Conservation (phyloP, 2,888 invertebrate species). For the Cerastis leucographa region DNA sequence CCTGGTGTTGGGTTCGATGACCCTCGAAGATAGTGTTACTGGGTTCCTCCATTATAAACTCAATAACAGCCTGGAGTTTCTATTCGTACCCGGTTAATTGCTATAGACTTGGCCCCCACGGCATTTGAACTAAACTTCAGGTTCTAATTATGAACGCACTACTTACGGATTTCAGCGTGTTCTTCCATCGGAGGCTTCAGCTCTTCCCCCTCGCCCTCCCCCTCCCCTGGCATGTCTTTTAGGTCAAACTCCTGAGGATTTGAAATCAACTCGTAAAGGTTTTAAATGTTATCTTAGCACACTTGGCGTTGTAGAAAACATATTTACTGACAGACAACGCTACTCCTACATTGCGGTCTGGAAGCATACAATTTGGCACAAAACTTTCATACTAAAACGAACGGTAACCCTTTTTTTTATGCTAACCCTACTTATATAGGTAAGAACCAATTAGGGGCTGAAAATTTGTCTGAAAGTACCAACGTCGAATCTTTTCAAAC, state of each 20-base stretch:
- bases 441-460: not conserved
- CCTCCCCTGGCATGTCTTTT: slow-evolving; percentile 87
- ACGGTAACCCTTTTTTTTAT: not conserved
- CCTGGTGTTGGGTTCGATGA: not conserved
- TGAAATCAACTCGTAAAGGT: not conserved
- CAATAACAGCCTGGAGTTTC: not conserved
- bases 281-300: not conserved
- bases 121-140: not conserved
- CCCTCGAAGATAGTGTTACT: not conserved
- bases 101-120: not conserved
- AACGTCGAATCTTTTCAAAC: not conserved
- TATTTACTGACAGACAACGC: not conserved
- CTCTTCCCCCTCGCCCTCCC: slow-evolving; percentile 80
- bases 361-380: not conserved
- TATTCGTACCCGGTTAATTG: no score
- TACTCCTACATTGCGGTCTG: not conserved
- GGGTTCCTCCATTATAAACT: not conserved
- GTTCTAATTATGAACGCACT: not conserved
- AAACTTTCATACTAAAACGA: not conserved
- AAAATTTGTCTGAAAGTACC: not conserved
- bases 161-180: slow-evolving; percentile 66
- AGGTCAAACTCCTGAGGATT: slow-evolving; percentile 82
- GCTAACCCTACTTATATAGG: not conserved
- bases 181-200: slow-evolving; percentile 74
- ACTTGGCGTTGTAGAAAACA: not conserved